A percentile compares a stretch with the other conserved stretches of the same genome.
phyloP scores from a whole-genome alignment of 2,113 vertebrate genomes.

The Labeo rohita region DNA sequence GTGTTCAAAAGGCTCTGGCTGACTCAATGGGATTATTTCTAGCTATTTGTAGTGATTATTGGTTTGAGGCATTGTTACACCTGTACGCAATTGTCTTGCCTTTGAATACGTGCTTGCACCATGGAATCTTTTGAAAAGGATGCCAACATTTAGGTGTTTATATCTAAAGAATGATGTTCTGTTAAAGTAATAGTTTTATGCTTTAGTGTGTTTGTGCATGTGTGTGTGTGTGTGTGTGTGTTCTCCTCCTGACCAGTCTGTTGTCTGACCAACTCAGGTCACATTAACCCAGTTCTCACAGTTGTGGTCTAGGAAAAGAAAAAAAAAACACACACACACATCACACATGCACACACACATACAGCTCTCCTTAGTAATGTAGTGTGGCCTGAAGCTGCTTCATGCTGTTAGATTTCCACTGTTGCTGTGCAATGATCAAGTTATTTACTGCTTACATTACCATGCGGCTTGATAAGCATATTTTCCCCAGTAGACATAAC shows the following conservation, averaged over 20 bases:
- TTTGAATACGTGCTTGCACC: background rate
- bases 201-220: background rate
- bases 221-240: background rate
- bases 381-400: conserved; percentile 59
- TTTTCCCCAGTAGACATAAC: conserved; percentile 75
- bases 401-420: conserved; percentile 63
- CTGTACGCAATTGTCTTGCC: background rate
- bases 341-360: background rate
- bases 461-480: conserved; percentile 78
- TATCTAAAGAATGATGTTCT: background rate
- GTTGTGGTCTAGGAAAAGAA: conserved; percentile 45
- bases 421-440: conserved; percentile 57
- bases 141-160: background rate
- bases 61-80: background rate
- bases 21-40: conserved; percentile 21
- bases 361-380: conserved; percentile 47
- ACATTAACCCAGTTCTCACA: conserved; percentile 74
- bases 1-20: conserved; percentile 9
- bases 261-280: conserved; percentile 69
- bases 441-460: conserved; percentile 75
- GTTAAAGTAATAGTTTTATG: background rate
- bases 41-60: background rate
- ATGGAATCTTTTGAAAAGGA: background rate
- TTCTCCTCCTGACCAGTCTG: conserved; percentile 47
- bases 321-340: background rate